These are phyloP conservation scores for Plagiodera versicolora DNA, from an alignment of 2,888 invertebrate genomes.

Conservation along the genomic window DNA sequence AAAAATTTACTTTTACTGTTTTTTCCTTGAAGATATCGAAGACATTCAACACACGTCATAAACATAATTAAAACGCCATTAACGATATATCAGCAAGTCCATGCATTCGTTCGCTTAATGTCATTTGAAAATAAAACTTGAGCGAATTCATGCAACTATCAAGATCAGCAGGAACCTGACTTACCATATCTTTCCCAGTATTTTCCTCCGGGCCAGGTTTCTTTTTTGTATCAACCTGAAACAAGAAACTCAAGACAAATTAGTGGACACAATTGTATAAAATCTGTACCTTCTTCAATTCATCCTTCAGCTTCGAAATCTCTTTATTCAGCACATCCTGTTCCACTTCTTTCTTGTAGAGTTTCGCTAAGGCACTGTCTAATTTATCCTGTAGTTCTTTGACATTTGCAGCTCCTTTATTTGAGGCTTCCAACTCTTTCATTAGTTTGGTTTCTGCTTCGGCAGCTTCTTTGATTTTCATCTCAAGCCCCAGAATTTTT, in stretches of 20 bases:
- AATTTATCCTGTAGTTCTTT: conserved; percentile 16
- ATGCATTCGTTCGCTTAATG: no score
- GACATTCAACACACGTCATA: no score
- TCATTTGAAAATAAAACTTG: no score
- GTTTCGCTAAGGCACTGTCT: not conserved
- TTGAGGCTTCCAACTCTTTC: conserved; percentile 22
- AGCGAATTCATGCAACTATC: not conserved
- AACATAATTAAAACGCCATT: no score
- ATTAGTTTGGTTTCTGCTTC: conserved; percentile 25
- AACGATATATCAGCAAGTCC: no score
- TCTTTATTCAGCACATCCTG: conserved; percentile 35
- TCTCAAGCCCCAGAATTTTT: conserved; percentile 21
- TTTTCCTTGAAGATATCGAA: no score
- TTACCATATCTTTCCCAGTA: not conserved
- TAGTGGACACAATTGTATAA: not conserved
- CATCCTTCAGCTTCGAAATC: conserved; percentile 33
- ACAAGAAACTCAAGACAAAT: not conserved
- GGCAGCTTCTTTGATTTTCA: conserved; percentile 22
- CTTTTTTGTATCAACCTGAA: not conserved
- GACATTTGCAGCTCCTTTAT: conserved; percentile 27
- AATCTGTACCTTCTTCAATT: conserved; percentile 34
- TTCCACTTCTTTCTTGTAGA: conserved; percentile 24
- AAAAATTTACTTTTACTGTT: no score
- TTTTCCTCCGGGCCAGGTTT: not conserved
- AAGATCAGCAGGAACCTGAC: not conserved